Base-by-base conservation (phyloP, 2,113 vertebrate genomes). In the Colinus virginianus region DNA sequence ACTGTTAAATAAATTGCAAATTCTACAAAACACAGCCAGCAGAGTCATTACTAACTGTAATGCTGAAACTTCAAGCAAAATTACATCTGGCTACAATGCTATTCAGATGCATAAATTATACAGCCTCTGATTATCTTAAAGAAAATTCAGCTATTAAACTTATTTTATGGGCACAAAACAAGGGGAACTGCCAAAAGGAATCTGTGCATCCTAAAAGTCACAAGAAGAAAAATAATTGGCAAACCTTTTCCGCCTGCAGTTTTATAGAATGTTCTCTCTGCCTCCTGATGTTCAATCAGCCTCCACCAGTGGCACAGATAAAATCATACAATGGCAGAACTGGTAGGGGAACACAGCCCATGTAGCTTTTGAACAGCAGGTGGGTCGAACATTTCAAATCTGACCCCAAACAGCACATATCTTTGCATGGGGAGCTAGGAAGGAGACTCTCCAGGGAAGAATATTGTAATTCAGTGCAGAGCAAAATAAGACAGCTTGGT, bases 1-100 rank as follows among this genome's bases (percentile, higher is more conserved):
- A 96, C 97, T 98, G 98, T 98, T 98, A 97, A 98, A 98, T 97
- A 98, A 98, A 98, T 98, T 98, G 97, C 98, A 97, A 96, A 97
- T 97, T 97, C 96, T 85, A 97, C 97, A 97, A 98, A 97, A 98
- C 97, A 97, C 98, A 97, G 97, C 95, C 95, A 97, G 97, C 95
- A 97, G 92, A 97, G 95, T 95, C 97, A 97, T 98, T 98, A 97
- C 98, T 98, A 97, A 98, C 98, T 97, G 97, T 98, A 98, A 97
- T 97, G 91, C 96, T 97, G 96, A 97, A 97, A 98, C 97, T 98
- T 96, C 64, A n/a, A 98, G 97, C 97, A 97, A 97, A 98, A 98
- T 98, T 98, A 97, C 98, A 98, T 98, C 98, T 98, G 98, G 97
- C 97, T 98, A 97, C 97, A 97, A 96, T 96, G 94, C 95, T 96